Conservation (phyloP, 1,140 invertebrate genomes). For the Marisa cornuarietis region DNA sequence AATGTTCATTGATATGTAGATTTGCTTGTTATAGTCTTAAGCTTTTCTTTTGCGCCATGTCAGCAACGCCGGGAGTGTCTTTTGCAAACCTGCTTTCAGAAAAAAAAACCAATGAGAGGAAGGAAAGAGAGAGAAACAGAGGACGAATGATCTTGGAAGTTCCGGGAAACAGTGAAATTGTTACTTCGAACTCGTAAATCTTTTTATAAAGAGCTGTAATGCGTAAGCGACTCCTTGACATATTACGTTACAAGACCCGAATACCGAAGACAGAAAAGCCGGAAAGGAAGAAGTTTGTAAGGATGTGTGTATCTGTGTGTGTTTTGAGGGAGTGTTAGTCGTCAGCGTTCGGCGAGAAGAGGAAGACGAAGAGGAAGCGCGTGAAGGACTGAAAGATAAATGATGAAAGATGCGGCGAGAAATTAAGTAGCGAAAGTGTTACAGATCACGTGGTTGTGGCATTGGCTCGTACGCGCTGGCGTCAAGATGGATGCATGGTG, state of each 20-base stretch:
- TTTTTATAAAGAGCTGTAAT: not conserved
- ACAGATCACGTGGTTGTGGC: not conserved
- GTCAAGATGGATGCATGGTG: not conserved
- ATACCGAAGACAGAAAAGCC: not conserved
- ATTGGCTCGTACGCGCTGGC: not conserved
- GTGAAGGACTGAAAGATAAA: not conserved
- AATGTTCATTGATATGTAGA: not conserved
- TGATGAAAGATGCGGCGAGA: not conserved
- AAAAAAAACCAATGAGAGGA: not conserved
- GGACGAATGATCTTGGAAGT: not conserved
- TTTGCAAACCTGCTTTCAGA: not conserved
- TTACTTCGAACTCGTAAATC: not conserved
- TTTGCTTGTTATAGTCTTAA: not conserved
- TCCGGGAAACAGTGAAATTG: not conserved
- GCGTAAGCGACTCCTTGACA: not conserved
- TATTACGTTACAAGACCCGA: not conserved
- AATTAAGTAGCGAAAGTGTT: not conserved
- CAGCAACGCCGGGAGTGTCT: not conserved
- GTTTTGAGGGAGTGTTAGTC: not conserved
- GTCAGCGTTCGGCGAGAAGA: not conserved
- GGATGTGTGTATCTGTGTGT: slow-evolving; percentile 7
- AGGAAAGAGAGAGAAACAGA: not conserved
- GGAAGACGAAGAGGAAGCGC: not conserved
- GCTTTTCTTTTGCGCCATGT: not conserved
- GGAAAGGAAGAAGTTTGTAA: not conserved